Conservation (phyloP, 2,888 invertebrate genomes). For the Eupithecia pulchellata region DNA sequence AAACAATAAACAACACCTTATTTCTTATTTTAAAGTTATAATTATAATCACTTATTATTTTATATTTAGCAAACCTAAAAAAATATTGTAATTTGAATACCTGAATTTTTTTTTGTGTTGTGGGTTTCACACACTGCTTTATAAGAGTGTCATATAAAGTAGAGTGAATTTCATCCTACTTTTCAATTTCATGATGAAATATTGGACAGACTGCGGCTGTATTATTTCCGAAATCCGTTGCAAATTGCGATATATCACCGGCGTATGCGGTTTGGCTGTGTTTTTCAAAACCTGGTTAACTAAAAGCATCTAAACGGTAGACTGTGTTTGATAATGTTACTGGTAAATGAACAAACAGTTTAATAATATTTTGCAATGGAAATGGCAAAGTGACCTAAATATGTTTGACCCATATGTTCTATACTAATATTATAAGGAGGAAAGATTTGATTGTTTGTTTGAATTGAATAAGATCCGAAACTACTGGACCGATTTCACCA, state of each 20-base stretch:
- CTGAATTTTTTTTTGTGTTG: too few species aligned
- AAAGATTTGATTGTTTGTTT: too few species aligned
- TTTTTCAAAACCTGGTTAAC: constrained; percentile 23
- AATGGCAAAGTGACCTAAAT: neutral
- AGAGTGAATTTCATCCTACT: constrained; percentile 8
- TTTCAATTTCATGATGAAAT: constrained; percentile 23
- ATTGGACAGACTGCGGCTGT: constrained; percentile 12
- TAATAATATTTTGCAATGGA: neutral
- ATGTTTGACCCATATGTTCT: neutral
- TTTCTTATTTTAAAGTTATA: too few species aligned
- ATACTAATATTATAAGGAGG: too few species aligned
- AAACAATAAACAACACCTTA: too few species aligned
- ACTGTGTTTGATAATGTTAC: constrained; percentile 16
- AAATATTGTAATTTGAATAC: too few species aligned
- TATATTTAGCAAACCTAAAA: too few species aligned
- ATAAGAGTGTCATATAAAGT: neutral
- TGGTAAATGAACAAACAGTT: neutral
- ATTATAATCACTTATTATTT: too few species aligned
- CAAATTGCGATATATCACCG: constrained; percentile 23
- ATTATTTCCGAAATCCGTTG: constrained; percentile 23
- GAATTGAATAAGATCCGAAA: too few species aligned
- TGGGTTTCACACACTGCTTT: too few species aligned
- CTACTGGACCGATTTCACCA: too few species aligned
- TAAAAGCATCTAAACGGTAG: constrained; percentile 24
- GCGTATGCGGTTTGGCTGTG: constrained; percentile 14